Percentiles rank a stretch among this genome's conserved stretches.
phyloP scores from a whole-genome alignment of 1,140 invertebrate genomes.

The Protaetia brevitarsis region DNA sequence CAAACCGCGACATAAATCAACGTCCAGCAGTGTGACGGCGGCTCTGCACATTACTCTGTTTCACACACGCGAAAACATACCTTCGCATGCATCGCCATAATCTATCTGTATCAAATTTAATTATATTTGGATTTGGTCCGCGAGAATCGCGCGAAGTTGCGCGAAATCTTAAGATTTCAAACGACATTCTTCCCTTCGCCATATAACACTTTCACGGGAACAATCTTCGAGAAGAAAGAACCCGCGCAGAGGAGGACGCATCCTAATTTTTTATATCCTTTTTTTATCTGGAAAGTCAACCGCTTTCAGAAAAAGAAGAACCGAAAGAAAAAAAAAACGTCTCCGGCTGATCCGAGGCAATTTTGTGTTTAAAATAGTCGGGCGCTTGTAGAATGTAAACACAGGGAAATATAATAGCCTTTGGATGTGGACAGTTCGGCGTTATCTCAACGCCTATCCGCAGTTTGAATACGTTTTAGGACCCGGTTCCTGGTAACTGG shows the following conservation, averaged over 20 bases:
- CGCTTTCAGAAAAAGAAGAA: neutral
- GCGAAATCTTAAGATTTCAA: too few species aligned
- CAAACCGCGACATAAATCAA: constrained; percentile 9
- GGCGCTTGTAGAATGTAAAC: constrained; percentile 24
- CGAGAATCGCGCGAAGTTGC: neutral
- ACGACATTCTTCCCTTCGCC: too few species aligned
- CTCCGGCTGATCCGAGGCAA: neutral
- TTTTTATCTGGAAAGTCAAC: neutral
- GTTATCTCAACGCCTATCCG: constrained; percentile 24
- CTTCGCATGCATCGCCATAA: neutral
- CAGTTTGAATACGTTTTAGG: constrained; percentile 31
- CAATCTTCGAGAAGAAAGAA: too few species aligned
- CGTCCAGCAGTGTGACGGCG: neutral
- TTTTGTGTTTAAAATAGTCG: constrained; percentile 21
- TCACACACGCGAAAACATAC: neutral
- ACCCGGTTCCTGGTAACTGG: constrained; percentile 17
- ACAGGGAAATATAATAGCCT: constrained; percentile 32
- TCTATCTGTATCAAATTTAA: neutral
- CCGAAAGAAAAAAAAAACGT: neutral
- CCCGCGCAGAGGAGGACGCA: too few species aligned
- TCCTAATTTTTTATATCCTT: neutral
- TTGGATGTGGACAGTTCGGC: constrained; percentile 33
- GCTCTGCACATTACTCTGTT: neutral
- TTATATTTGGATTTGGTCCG: neutral
- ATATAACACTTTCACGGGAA: too few species aligned